Base-by-base conservation (phyloP, 2,797 vertebrate genomes). In the Lagodon rhomboides region DNA sequence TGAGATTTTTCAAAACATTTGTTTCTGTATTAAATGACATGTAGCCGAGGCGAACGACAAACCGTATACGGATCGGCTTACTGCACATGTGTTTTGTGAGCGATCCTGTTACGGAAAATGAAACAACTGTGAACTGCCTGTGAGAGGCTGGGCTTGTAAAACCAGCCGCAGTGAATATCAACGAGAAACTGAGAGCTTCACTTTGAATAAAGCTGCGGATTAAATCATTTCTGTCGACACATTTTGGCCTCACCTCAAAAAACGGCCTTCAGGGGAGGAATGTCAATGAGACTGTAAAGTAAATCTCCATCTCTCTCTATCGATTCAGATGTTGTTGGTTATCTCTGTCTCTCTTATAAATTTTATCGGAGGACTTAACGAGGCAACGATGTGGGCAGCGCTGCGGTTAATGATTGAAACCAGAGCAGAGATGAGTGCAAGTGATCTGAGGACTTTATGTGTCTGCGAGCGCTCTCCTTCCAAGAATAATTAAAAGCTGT, bases 401-500 rank as follows among this genome's bases (percentile, higher is more conserved):
- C 34, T 38, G 27, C 69, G 54, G 25, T 49, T 58, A 23, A 43
- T 70, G 68, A 83, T 71, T 74, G 47, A 71, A 82, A 73, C 25
- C 76, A 75, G 53, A 66, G 7, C 54, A 65, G 63, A 62, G 51
- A 82, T 18, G 49, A 77, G 56, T 64, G 41, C 60, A 72, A 79
- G 44, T 58, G 68, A 84, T 81, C 54, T 34, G 41, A 60, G 56
- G 54, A 60, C 53, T 79, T 77, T 49, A 55, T 69, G 68, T 73
- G 61, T 41, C 54, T 78, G 61, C 54, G 55, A 66, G 10, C 68
- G 51, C 44, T 68, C 44, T 65, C 49, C 59, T 63, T 80, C 60
- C 72, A 82, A 68, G 44, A 67, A 41, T 22, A 60, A 54, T 85
- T 80, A 72, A 68, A 83, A 67, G 55, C 62, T 87, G 82, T 87